Evolutionary conservation across 2,797 vertebrate genomes (phyloP), one percentile per base, ranked within the genome.

Genomic region (Acanthopagrus latus): DNA sequence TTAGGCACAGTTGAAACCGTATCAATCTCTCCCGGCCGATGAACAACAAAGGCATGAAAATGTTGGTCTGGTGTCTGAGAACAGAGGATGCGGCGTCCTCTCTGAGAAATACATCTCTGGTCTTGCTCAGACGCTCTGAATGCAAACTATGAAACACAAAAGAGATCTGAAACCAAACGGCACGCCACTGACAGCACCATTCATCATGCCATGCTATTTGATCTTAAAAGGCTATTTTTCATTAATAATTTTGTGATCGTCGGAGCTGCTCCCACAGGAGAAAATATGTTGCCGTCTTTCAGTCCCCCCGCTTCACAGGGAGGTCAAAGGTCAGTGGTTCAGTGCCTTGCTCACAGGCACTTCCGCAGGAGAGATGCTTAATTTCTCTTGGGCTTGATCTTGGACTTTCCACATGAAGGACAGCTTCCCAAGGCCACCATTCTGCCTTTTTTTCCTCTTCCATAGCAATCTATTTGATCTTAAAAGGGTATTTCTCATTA

Each of bases 181-280:
- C 87, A n/a, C 13, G 59, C 73, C 57, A 38, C 51, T 77, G 86
- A 90, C 89, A 78, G 85, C 69, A 0, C 74, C 82, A 86, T 89
- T 90, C 87, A 92, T 93, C 86, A 90, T 0, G 48, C 20, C 79
- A 72, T 72, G 81, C 88, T 62, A 71, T 88, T 88, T 91, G 86
- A 91, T 91, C 85, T 87, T 80, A 64, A 89, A 92, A 89, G 84
- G 71, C 71, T 48, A 55, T 84, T 87, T 86, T 86, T 85, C 84
- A 86, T 91, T 82, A 88, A 90, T 86, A 84, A 85, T 82, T 88
- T 85, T 85, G 72, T 47, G 62, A 80, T 82, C 25, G 44, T 73
- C 67, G 7, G 44, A 25, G 47, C 62, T 57, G 67, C 27, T 27
- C 62, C 77, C 67, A 4, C 8, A 25, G 43, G 58, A 74, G 57